A percentile compares a stretch with the other conserved stretches of the same genome.
Evolutionary conservation across 2,888 invertebrate species (phyloP).

Genomic region (Meghimatium bilineatum): DNA sequence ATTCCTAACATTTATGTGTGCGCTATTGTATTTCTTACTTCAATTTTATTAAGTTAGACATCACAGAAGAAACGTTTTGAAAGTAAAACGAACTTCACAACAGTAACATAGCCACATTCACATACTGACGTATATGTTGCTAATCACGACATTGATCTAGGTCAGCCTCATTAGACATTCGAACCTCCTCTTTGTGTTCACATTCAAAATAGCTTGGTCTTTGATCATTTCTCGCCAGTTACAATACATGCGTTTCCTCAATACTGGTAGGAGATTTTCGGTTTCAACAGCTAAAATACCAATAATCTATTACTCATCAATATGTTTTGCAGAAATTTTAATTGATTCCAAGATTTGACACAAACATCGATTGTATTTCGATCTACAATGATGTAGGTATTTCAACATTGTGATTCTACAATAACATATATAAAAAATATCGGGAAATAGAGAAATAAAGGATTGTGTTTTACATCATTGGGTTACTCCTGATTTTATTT

Average conservation of each 20-base stretch:
- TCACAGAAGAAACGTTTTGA: too few relatives aligned
- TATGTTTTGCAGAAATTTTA: background rate
- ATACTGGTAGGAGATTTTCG: background rate
- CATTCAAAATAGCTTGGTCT: background rate
- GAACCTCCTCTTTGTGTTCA: background rate
- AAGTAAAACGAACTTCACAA: background rate
- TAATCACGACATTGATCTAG: background rate
- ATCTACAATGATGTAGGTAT: background rate
- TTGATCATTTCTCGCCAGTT: background rate
- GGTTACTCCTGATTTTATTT: too few relatives aligned
- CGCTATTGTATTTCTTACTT: too few relatives aligned
- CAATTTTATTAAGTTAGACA: too few relatives aligned
- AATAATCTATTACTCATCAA: background rate
- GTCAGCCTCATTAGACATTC: background rate
- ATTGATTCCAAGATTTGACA: background rate
- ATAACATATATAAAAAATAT: too few relatives aligned
- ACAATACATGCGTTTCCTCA: background rate
- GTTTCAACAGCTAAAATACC: background rate
- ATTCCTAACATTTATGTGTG: too few relatives aligned
- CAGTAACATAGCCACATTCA: background rate
- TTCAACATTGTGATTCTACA: too few relatives aligned
- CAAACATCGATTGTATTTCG: background rate
- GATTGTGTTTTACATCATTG: too few relatives aligned
- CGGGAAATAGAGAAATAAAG: too few relatives aligned
- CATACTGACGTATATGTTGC: background rate